Evolutionary conservation across 2,888 invertebrate species (phyloP).

Genomic region (Aphidius colemani): DNA sequence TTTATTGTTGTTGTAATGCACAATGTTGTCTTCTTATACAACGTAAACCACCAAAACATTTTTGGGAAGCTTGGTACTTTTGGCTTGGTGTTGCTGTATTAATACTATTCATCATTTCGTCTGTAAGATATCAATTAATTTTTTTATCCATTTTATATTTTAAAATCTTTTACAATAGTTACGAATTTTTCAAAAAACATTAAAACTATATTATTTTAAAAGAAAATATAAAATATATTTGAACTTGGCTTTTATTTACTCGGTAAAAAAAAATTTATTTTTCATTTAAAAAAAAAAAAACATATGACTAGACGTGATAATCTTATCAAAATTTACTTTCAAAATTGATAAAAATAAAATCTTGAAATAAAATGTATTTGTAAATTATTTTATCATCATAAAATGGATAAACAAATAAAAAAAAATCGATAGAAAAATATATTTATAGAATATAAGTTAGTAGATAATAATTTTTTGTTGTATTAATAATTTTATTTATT

Average conservation of each 20-base stretch:
- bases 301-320: not conserved
- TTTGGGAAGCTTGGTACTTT: conserved; percentile 56
- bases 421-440: not conserved
- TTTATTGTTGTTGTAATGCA: conserved; percentile 50
- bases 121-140: conserved; percentile 40
- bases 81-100: conserved; percentile 52
- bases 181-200: not conserved
- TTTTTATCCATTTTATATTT: not conserved
- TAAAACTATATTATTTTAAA: too few species aligned
- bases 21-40: conserved; percentile 52
- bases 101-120: conserved; percentile 47
- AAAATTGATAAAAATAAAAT: not conserved
- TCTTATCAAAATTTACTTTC: not conserved
- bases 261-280: not conserved
- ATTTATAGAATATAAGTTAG: conserved; percentile 3
- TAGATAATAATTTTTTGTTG: not conserved
- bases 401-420: too few species aligned
- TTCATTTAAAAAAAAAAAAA: not conserved
- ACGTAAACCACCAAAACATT: conserved; percentile 48
- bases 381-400: not conserved
- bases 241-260: not conserved
- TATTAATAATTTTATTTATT: not conserved
- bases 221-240: not conserved
- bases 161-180: not conserved
- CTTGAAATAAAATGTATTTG: not conserved